A percentile compares a stretch with the other conserved stretches of the same genome.
Evolutionary conservation across 2,113 vertebrate genomes (phyloP).

Genomic region (Colistium nudipinnis): DNA sequence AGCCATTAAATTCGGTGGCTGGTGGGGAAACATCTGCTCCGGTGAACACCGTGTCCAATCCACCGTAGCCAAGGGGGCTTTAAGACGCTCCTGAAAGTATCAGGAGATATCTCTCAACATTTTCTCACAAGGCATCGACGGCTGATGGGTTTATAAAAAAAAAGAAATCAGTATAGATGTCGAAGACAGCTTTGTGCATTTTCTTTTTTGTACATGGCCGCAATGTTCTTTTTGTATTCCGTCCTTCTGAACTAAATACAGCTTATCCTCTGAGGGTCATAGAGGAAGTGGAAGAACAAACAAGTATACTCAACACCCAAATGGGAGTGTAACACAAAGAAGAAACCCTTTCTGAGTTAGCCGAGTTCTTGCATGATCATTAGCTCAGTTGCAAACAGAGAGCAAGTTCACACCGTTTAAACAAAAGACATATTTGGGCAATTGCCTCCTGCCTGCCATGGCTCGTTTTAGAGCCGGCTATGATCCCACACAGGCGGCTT

Average conservation of each 20-base stretch:
- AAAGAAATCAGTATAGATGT: not conserved
- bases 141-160: not conserved
- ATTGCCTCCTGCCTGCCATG: not conserved
- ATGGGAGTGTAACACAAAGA: too few species aligned
- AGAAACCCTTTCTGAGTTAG: not conserved
- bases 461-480: not conserved
- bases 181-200: not conserved
- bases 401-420: not conserved
- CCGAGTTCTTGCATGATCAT: not conserved
- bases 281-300: too few species aligned
- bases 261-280: too few species aligned
- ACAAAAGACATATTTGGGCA: not conserved
- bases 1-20: slow-evolving; percentile 46
- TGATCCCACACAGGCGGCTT: not conserved
- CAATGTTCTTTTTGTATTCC: too few species aligned
- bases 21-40: slow-evolving; percentile 48
- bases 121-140: slow-evolving; percentile 10
- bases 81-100: not conserved
- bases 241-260: not conserved
- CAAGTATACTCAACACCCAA: too few species aligned
- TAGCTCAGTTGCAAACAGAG: not conserved
- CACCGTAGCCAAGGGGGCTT: slow-evolving; percentile 12
- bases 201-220: too few species aligned
- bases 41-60: slow-evolving; percentile 12
- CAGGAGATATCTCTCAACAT: not conserved